Conservation (phyloP, 2,888 invertebrate species). For the Drosophila longiperda region DNA sequence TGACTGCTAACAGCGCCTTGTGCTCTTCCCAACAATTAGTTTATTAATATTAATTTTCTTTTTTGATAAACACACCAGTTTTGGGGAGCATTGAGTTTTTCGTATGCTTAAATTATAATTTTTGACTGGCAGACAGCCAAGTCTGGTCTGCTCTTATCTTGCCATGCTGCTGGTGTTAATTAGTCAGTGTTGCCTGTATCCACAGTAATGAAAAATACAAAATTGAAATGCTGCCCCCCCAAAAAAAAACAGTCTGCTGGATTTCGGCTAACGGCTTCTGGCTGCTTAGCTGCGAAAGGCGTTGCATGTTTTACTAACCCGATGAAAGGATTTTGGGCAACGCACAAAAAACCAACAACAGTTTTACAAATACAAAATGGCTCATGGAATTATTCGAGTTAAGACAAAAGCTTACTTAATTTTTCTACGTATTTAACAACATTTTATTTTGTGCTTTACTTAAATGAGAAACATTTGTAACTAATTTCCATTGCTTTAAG, state of each 20-base stretch:
- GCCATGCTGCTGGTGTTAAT: conserved; percentile 54
- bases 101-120: conserved; percentile 56
- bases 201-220: conserved; percentile 61
- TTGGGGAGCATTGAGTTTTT: conserved; percentile 43
- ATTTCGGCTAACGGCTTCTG: not conserved
- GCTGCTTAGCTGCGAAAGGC: conserved; percentile 4
- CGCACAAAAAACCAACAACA: conserved; percentile 8
- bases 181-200: conserved; percentile 45
- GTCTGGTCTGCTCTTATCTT: conserved; percentile 18
- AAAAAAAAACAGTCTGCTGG: conserved; percentile 1
- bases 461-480: not conserved
- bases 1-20: conserved; percentile 21
- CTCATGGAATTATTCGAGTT: conserved; percentile 6
- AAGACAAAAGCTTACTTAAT: conserved; percentile 5
- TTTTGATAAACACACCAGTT: conserved; percentile 15
- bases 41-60: conserved; percentile 67
- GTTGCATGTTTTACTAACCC: conserved; percentile 36
- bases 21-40: conserved; percentile 70
- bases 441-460: not conserved
- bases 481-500: not conserved
- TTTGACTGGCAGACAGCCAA: conserved; percentile 21
- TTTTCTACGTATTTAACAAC: not conserved
- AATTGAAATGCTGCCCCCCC: conserved; percentile 29
- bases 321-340: conserved; percentile 38
- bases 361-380: conserved; percentile 24